phyloP scores from a whole-genome alignment of 2,113 vertebrate species.

The Herpailurus yagouaroundi region DNA sequence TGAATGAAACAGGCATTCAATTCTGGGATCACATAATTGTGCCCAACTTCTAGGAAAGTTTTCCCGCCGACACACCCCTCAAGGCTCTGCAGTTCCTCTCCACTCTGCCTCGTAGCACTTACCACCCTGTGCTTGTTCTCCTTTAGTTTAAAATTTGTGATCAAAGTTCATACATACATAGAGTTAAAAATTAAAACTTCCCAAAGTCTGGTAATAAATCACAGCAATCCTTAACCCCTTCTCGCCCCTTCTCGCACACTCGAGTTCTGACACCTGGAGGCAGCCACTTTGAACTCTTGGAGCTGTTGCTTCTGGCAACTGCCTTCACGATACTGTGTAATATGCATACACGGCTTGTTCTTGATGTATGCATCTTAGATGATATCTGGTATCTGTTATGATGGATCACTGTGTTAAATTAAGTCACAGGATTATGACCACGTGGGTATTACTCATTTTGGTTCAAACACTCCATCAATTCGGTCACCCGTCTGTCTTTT shows the following conservation, averaged over 20 bases:
- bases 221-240: neutral
- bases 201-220: neutral
- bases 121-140: neutral
- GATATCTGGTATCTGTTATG: neutral
- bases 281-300: neutral
- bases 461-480: neutral
- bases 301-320: neutral
- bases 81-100: neutral
- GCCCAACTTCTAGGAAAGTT: neutral
- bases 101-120: neutral
- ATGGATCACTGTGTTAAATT: constrained; percentile 53
- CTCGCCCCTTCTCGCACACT: fast-evolving
- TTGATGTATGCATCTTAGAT: constrained; percentile 21
- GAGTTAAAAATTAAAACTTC: constrained; percentile 16
- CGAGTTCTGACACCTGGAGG: neutral
- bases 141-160: neutral
- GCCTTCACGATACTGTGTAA: neutral
- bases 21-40: fast-evolving
- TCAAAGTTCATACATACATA: neutral
- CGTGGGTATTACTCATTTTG: neutral
- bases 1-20: neutral
- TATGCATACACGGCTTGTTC: neutral
- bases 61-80: neutral
- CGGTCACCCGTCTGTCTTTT: neutral
- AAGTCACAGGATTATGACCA: neutral